These are phyloP conservation scores for Yoshiicerus persimilis DNA, from an alignment of 1,140 invertebrate species.

Conservation along the genomic window DNA sequence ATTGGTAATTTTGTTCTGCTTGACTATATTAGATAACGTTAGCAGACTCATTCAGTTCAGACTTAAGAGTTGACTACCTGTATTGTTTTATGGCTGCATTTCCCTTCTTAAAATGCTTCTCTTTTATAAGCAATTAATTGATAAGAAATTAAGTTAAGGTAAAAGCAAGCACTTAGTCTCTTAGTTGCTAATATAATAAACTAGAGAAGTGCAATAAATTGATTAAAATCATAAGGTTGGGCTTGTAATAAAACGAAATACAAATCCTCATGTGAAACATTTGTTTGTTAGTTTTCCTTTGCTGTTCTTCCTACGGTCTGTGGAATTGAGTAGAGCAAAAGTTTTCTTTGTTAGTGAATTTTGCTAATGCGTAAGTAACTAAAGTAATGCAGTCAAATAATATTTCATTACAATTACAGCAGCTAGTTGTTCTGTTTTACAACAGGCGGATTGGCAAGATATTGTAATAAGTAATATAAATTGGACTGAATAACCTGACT, in stretches of 20 bases:
- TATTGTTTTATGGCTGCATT: slow-evolving; percentile 3
- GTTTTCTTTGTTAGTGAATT: not conserved
- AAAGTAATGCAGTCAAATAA: not conserved
- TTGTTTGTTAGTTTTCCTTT: not conserved
- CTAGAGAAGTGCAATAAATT: slow-evolving; percentile 6
- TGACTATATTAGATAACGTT: not conserved
- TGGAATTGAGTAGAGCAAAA: not conserved
- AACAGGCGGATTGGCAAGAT: not conserved
- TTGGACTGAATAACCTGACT: not conserved
- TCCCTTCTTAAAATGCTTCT: not conserved
- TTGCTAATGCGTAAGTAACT: not conserved
- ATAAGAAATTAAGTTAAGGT: slow-evolving; percentile 23
- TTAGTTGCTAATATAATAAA: not conserved
- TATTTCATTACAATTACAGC: not conserved
- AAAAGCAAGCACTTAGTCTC: slow-evolving; percentile 12
- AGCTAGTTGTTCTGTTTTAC: not conserved
- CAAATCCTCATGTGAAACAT: not conserved
- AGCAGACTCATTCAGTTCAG: not conserved
- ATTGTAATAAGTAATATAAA: not conserved
- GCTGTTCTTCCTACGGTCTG: not conserved
- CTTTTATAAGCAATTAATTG: slow-evolving; percentile 4
- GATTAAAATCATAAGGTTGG: slow-evolving; percentile 6
- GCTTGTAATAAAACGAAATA: not conserved
- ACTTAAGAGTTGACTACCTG: not conserved
- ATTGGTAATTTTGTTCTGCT: not conserved